A percentile compares a stretch with the other conserved stretches of the same genome.
These are phyloP conservation scores for Xiphorhynchus elegans DNA, from an alignment of 2,113 vertebrate species.

Conservation along the genomic window DNA sequence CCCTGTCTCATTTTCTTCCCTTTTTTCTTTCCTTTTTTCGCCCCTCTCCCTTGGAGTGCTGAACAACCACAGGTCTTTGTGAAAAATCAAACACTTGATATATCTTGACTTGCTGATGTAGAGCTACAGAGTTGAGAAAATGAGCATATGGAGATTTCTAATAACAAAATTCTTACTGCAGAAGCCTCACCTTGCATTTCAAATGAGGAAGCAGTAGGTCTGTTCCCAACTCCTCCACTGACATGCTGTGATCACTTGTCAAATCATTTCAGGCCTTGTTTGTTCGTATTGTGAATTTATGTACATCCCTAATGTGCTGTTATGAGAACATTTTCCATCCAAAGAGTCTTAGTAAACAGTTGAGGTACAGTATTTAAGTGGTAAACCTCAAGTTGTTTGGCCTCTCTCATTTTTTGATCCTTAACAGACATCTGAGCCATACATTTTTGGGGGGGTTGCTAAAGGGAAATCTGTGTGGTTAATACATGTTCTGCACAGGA, in stretches of 20 bases:
- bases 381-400: not conserved
- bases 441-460: fast-evolving
- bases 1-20: not conserved
- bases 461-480: not conserved
- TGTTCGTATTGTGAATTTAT: not conserved
- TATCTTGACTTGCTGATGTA: not conserved
- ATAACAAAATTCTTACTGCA: not conserved
- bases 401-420: not conserved
- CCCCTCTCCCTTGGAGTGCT: not conserved
- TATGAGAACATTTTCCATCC: not conserved
- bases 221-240: not conserved
- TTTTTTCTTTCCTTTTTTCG: not conserved
- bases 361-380: not conserved
- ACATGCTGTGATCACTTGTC: not conserved
- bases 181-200: not conserved
- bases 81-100: not conserved
- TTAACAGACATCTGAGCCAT: not conserved
- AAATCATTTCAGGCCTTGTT: slow-evolving; percentile 26
- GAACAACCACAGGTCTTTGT: not conserved
- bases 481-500: not conserved
- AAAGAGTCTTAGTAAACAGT: not conserved
- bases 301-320: not conserved
- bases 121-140: not conserved
- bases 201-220: not conserved
- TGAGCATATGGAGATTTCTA: slow-evolving; percentile 8